Percentiles rank a stretch among this genome's conserved stretches.
These are phyloP conservation scores for Dilophus febrilis DNA, from an alignment of 2,888 invertebrate genomes.

Conservation along the genomic window DNA sequence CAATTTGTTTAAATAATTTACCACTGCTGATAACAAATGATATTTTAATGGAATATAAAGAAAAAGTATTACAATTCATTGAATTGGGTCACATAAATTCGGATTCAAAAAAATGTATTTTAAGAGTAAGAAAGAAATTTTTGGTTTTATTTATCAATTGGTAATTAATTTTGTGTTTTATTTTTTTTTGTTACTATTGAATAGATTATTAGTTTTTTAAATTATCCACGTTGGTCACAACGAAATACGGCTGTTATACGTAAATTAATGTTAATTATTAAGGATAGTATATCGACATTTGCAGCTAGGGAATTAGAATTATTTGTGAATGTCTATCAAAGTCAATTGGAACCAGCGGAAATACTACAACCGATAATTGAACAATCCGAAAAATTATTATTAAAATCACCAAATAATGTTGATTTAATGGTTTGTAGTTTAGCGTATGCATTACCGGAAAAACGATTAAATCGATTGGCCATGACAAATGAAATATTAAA, in stretches of 20 bases:
- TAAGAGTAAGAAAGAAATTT: no score
- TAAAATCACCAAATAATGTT: slow-evolving; percentile 21
- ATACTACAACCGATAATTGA: slow-evolving; percentile 28
- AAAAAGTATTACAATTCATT: slow-evolving; percentile 23
- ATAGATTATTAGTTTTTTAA: slow-evolving; percentile 28
- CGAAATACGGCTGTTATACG: slow-evolving; percentile 23
- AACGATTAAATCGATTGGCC: slow-evolving; percentile 26
- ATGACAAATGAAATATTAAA: slow-evolving; percentile 21
- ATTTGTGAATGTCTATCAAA: slow-evolving; percentile 24
- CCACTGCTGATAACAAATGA: slow-evolving; percentile 25
- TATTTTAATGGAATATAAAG: slow-evolving; percentile 25
- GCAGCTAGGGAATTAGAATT: slow-evolving; percentile 25
- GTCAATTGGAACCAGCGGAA: slow-evolving; percentile 33
- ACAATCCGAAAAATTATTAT: slow-evolving; percentile 24
- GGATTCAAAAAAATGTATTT: slow-evolving; percentile 16
- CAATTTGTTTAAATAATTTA: slow-evolving; percentile 31
- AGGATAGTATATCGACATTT: slow-evolving; percentile 24
- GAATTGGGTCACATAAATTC: slow-evolving; percentile 17
- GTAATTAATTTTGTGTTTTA: no score
- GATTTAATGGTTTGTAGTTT: slow-evolving; percentile 30
- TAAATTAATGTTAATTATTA: slow-evolving; percentile 24
- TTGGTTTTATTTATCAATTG: no score
- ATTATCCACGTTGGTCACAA: slow-evolving; percentile 32
- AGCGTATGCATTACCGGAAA: slow-evolving; percentile 29
- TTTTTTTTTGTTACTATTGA: no score